A percentile compares a stretch with the other conserved stretches of the same genome.
Conservation (phyloP, 2,113 vertebrate species). For the Mobula birostris region DNA sequence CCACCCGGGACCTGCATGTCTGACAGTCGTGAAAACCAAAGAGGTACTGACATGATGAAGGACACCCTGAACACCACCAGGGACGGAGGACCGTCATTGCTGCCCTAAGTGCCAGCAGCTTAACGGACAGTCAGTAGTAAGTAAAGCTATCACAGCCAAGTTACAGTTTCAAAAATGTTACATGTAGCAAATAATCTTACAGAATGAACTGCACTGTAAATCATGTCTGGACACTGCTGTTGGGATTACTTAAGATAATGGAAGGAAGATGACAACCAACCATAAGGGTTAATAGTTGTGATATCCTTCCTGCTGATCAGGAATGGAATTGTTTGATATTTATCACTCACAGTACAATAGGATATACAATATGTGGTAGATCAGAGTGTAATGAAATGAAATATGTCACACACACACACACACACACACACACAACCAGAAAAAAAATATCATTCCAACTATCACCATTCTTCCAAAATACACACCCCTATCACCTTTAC, state of each 20-base stretch:
- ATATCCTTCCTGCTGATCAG: background rate
- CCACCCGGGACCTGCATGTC: too few species aligned
- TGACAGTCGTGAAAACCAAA: too few species aligned
- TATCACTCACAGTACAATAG: background rate
- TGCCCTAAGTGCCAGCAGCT: too few species aligned
- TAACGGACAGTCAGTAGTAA: too few species aligned
- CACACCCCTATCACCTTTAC: too few species aligned
- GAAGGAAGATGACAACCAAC: background rate
- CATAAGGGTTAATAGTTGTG: background rate
- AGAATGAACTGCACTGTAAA: background rate
- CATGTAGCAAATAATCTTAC: background rate
- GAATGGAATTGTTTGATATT: background rate
- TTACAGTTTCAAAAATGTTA: background rate
- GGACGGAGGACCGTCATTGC: too few species aligned
- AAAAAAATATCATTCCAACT: too few species aligned
- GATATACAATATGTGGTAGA: too few species aligned
- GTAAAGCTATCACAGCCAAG: background rate
- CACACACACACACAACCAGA: background rate
- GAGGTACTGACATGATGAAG: too few species aligned
- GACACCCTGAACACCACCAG: too few species aligned
- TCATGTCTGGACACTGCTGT: background rate
- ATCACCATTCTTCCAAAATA: too few species aligned
- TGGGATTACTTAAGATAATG: background rate
- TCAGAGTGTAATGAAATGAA: too few species aligned
- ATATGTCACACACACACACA: background rate